Percentiles rank a stretch among this genome's conserved stretches.
phyloP scores from a whole-genome alignment of 2,797 vertebrate genomes.

The Limnodromus scolopaceus region DNA sequence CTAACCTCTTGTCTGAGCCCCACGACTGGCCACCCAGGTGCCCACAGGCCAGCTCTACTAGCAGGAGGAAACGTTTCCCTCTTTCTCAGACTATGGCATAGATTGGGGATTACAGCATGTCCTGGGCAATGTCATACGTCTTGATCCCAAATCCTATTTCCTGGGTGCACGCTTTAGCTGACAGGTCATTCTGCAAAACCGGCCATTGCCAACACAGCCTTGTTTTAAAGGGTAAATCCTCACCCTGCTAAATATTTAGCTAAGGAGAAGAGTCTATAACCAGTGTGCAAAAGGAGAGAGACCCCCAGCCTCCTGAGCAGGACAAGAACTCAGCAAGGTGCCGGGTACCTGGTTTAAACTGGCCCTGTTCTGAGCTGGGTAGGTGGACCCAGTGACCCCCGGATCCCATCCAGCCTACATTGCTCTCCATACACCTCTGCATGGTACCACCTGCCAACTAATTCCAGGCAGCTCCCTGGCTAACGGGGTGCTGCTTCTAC shows the following conservation, averaged over 20 bases:
- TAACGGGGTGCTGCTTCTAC: not conserved
- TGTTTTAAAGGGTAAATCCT: not conserved
- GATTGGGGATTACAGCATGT: not conserved
- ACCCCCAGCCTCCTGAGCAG: not conserved
- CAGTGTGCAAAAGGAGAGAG: not conserved
- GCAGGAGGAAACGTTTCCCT: not conserved
- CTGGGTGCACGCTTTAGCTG: not conserved
- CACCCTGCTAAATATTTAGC: not conserved
- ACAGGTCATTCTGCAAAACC: not conserved
- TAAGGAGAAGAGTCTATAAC: not conserved
- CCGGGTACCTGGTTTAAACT: not conserved
- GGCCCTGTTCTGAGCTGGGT: not conserved
- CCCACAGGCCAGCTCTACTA: not conserved
- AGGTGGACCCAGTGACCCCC: not conserved
- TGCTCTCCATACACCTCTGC: not conserved
- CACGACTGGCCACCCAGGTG: not conserved
- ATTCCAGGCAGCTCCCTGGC: not conserved
- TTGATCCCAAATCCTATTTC: not conserved
- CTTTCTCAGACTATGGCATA: not conserved
- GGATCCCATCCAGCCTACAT: not conserved
- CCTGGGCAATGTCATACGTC: not conserved
- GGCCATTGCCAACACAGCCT: not conserved
- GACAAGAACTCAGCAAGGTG: not conserved
- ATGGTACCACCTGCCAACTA: not conserved
- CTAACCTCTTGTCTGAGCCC: not conserved